A percentile compares a stretch with the other conserved stretches of the same genome.
phyloP scores from a whole-genome alignment of 1,140 invertebrate species.

The Elymnias hypermnestra region DNA sequence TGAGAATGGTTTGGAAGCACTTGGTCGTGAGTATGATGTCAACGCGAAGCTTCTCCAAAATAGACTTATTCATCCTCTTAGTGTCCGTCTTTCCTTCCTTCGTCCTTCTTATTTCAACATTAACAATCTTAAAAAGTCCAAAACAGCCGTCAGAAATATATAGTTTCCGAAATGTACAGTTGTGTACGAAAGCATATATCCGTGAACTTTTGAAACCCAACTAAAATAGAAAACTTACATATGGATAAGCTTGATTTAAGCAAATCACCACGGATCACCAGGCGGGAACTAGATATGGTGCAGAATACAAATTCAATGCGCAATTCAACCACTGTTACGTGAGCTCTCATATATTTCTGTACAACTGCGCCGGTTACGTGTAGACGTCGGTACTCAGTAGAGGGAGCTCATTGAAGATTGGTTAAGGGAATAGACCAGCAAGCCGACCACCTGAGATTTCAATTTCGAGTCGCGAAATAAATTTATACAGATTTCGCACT shows the following conservation, averaged over 20 bases:
- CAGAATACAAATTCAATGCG: conserved; percentile 50
- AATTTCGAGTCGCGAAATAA: conserved; percentile 56
- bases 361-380: conserved; percentile 15
- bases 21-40: too few species aligned
- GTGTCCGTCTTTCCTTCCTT: too few species aligned
- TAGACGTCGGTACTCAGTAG: conserved; percentile 14
- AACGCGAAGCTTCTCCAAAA: too few species aligned
- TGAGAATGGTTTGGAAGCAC: too few species aligned
- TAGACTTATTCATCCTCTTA: too few species aligned
- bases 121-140: too few species aligned
- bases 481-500: conserved; percentile 47
- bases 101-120: too few species aligned
- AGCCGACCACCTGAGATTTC: conserved; percentile 55
- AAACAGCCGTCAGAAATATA: too few species aligned
- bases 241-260: conserved; percentile 26
- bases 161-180: too few species aligned
- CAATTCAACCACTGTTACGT: conserved; percentile 25
- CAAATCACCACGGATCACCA: conserved; percentile 39
- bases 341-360: conserved; percentile 22
- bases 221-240: conserved; percentile 14
- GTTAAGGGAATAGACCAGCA: conserved; percentile 21
- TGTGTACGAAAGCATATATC: too few species aligned
- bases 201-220: not conserved
- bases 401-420: conserved; percentile 27
- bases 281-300: conserved; percentile 24